Evolutionary conservation across 2,113 vertebrate species (phyloP).

Genomic region (Limanda limanda): DNA sequence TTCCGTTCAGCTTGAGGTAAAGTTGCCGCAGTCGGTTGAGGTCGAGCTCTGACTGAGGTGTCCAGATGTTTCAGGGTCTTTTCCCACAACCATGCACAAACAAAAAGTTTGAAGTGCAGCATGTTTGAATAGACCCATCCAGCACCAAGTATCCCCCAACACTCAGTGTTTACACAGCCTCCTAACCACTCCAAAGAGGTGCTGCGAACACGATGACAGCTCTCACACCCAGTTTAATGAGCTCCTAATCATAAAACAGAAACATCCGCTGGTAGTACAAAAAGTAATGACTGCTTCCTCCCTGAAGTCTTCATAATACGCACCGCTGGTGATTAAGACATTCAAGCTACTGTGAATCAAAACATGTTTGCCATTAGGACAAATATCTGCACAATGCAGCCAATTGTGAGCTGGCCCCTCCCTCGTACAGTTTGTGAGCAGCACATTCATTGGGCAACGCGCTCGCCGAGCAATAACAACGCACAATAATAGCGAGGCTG

Average conservation of each 20-base stretch:
- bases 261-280: not conserved
- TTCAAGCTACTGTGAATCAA: conserved; percentile 24
- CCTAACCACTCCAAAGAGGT: conserved; percentile 37
- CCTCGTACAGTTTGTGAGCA: conserved; percentile 28
- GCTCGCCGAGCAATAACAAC: conserved; percentile 55
- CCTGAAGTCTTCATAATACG: not conserved
- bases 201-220: conserved; percentile 2
- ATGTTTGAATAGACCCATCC: conserved; percentile 10
- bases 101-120: not conserved
- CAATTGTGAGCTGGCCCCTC: conserved; percentile 20
- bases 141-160: not conserved
- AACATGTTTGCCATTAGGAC: conserved; percentile 36
- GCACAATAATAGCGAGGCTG: conserved; percentile 40
- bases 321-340: conserved; percentile 3
- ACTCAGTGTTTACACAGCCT: conserved; percentile 21
- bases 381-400: conserved; percentile 39
- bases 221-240: conserved; percentile 20
- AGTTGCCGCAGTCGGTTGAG: conserved; percentile 5
- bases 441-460: conserved; percentile 30
- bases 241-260: conserved; percentile 22
- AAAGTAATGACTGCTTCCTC: conserved; percentile 4
- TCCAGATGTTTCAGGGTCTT: not conserved
- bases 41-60: not conserved
- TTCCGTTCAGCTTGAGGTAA: not conserved
- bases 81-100: conserved; percentile 2